Evolutionary conservation across 2,113 vertebrate genomes (phyloP).

Genomic region (Ptyas mucosa): DNA sequence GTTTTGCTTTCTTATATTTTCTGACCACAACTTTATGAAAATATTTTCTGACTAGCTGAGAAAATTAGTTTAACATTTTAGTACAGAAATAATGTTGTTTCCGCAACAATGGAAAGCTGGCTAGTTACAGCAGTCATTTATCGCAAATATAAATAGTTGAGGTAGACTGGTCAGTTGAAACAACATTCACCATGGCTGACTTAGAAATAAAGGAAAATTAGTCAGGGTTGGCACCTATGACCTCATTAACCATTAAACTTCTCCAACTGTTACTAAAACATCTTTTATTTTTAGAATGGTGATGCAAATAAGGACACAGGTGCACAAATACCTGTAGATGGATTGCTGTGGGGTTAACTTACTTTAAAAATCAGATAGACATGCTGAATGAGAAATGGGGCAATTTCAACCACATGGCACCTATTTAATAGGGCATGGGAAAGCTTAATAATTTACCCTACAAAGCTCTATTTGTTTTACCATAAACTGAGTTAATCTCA

Average conservation of each 20-base stretch:
- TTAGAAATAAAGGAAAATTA: background rate
- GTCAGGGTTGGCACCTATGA: background rate
- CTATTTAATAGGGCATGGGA: background rate
- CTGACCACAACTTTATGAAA: background rate
- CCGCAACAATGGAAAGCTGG: background rate
- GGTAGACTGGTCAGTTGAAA: background rate
- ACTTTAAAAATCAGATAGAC: background rate
- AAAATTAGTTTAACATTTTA: background rate
- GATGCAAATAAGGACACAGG: background rate
- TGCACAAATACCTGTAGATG: background rate
- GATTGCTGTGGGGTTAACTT: background rate
- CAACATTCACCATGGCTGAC: background rate
- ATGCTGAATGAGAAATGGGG: background rate
- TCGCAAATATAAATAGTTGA: background rate
- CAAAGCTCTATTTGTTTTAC: background rate
- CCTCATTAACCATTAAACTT: background rate
- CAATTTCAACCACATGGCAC: background rate
- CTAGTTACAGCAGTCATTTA: background rate
- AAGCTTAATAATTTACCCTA: background rate
- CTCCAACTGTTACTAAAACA: background rate
- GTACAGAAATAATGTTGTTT: background rate
- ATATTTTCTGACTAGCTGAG: background rate
- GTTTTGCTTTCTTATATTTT: background rate
- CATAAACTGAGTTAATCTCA: background rate
- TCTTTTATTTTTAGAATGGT: background rate